Base-by-base conservation (phyloP, 2,888 invertebrate genomes). In the Parnassius smintheus region DNA sequence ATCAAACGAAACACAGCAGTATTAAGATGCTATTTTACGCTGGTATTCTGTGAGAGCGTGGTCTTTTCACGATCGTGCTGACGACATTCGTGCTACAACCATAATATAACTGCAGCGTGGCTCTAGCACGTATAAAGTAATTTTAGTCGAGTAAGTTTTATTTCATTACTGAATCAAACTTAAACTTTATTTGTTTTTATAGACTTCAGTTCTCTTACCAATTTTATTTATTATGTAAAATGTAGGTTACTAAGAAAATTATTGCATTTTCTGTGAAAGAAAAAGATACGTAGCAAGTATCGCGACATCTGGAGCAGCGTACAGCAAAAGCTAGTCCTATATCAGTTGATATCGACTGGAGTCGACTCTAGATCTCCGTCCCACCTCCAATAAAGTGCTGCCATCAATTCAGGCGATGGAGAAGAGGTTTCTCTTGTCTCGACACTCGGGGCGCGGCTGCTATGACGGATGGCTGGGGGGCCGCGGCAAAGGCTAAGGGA, bases 321-420 rank as follows among this genome's bases (percentile, higher is more conserved):
- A 59, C 64, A 76, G 71, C 72, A 67, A 72, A 75, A 77, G 79
- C 83, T 84, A 83, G 82, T 80, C 78, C 78, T 85, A 82, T 83
- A 86, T 86, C 86, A 86, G 85, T 83, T 77, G 82, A 83, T 85
- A 85, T 84, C 85, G 81, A 77, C 72, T 73, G 69, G 75, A 72
- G 75, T 76, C 72, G 76, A 69, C 74, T 78, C 82, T 82, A 83
- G 85, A 83, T 82, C 80, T 71, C 72, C 73, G 82, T 81, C 80
- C 86, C 86, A 78, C 83, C 85, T 82, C 83, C 86, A 82, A 86
- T 85, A 86, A 85, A 85, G 80, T 78, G 84, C 75, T 74, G 76
- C 85, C 83, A 88, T 88, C 88, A 87, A 86, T 88, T 84, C 76
- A 65, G 74, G 68, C 71, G 70, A 51, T 51, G 59, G 45, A 50